A percentile compares a stretch with the other conserved stretches of the same genome.
phyloP scores from a whole-genome alignment of 2,888 invertebrate species.

The Belgica antarctica region DNA sequence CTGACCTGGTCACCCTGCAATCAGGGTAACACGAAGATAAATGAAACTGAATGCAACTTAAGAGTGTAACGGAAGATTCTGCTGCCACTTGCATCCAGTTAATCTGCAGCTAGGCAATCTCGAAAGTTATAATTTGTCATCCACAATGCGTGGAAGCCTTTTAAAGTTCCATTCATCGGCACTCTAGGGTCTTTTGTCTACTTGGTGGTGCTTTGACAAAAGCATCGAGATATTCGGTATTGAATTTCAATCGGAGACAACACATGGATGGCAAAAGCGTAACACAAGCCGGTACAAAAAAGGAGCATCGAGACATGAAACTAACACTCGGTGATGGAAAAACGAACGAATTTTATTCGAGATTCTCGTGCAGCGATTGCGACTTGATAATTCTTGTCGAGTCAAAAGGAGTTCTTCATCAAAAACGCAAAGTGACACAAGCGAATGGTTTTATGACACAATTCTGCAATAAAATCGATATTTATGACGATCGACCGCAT shows the following conservation, averaged over 20 bases:
- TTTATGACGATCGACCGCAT: too few relatives aligned
- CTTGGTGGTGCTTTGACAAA: slow-evolving; percentile 29
- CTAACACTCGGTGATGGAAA: background rate
- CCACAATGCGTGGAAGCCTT: slow-evolving; percentile 36
- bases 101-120: background rate
- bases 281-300: slow-evolving; percentile 27
- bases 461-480: too few relatives aligned
- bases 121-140: background rate
- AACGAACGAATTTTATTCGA: slow-evolving; percentile 1
- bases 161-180: slow-evolving; percentile 33
- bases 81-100: too few relatives aligned
- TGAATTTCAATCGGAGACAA: slow-evolving; percentile 38
- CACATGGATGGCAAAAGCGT: slow-evolving; percentile 29
- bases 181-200: slow-evolving; percentile 24
- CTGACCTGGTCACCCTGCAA: too few relatives aligned
- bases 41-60: too few relatives aligned
- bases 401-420: slow-evolving; percentile 6
- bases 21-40: too few relatives aligned
- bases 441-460: too few relatives aligned
- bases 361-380: slow-evolving; percentile 24
- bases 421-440: background rate
- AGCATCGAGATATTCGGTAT: slow-evolving; percentile 34
- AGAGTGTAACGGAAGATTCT: too few relatives aligned
- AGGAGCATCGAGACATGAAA: slow-evolving; percentile 23
- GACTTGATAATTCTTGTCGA: slow-evolving; percentile 31